These are phyloP conservation scores for Melanerpes formicivorus DNA, from an alignment of 2,113 vertebrate species.

Conservation along the genomic window DNA sequence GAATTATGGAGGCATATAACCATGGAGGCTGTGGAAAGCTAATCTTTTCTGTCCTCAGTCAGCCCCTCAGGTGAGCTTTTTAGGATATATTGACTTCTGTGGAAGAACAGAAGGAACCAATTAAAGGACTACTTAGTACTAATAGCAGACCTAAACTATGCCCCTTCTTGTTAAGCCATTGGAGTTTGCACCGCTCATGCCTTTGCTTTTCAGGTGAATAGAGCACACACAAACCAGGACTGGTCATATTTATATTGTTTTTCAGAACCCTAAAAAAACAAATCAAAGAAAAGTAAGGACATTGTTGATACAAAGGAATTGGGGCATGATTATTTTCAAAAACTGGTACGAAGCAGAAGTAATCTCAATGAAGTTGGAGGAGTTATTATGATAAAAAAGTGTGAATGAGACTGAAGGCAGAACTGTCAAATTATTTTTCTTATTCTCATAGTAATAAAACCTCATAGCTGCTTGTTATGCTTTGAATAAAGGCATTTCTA, in stretches of 20 bases:
- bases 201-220: neutral
- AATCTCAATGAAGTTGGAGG: neutral
- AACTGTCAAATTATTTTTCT: conserved; percentile 67
- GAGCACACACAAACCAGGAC: neutral
- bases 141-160: neutral
- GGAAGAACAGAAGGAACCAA: neutral
- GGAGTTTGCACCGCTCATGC: neutral
- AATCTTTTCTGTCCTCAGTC: neutral
- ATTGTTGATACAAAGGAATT: neutral
- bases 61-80: neutral
- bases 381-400: conserved; percentile 20
- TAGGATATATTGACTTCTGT: neutral
- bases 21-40: neutral
- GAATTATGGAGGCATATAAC: neutral
- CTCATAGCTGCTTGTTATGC: neutral
- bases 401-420: neutral
- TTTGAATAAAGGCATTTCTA: neutral
- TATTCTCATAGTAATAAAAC: conserved; percentile 59
- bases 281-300: neutral
- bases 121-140: neutral
- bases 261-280: neutral
- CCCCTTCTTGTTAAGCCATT: neutral
- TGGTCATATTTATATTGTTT: neutral
- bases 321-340: neutral
- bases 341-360: neutral